A percentile compares a stretch with the other conserved stretches of the same genome.
phyloP scores from a whole-genome alignment of 2,113 vertebrate genomes.

The Patagioenas fasciata region DNA sequence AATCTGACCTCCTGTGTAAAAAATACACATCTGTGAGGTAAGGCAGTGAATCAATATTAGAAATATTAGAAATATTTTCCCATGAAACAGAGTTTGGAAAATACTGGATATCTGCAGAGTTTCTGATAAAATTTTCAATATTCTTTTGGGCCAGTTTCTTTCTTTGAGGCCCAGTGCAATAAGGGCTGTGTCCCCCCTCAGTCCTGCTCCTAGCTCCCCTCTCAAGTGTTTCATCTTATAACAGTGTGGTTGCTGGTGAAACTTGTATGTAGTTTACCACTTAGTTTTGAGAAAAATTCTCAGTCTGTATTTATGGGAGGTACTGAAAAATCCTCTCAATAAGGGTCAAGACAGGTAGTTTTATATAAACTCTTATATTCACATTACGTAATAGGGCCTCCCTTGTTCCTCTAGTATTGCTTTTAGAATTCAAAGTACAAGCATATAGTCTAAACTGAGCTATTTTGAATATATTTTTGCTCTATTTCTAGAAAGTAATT shows the following conservation, averaged over 20 bases:
- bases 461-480: not conserved
- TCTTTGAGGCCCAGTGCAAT: not conserved
- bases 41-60: not conserved
- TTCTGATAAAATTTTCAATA: not conserved
- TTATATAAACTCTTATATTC: not conserved
- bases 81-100: not conserved
- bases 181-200: not conserved
- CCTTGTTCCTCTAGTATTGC: not conserved
- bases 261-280: not conserved
- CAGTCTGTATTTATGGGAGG: conserved; percentile 49
- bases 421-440: not conserved
- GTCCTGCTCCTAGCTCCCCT: not conserved
- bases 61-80: not conserved
- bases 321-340: conserved; percentile 28
- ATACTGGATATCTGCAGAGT: not conserved
- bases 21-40: not conserved
- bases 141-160: not conserved
- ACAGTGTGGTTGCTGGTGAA: conserved; percentile 3
- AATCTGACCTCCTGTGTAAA: not conserved
- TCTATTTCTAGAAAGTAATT: not conserved
- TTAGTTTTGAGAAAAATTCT: conserved; percentile 25
- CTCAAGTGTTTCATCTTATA: conserved; percentile 1
- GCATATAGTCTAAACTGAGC: not conserved
- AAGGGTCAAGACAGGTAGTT: conserved; percentile 13
- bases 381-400: accelerated